Percentiles rank a stretch among this genome's conserved stretches.
Evolutionary conservation across 2,888 invertebrate species (phyloP).

Genomic region (Ischnura elegans): DNA sequence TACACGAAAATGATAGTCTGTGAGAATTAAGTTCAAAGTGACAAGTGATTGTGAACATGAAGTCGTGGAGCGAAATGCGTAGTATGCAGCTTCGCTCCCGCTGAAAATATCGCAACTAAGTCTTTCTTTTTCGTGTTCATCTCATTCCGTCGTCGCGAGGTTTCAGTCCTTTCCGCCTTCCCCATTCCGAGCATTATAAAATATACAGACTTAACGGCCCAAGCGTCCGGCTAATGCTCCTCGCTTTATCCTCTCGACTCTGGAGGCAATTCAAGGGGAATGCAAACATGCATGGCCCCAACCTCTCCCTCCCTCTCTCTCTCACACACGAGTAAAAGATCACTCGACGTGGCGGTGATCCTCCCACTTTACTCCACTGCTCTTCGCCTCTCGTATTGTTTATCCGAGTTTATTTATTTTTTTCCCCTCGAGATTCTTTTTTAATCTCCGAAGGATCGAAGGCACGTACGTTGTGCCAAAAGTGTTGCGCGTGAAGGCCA

Average conservation of each 20-base stretch:
- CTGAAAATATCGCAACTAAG: too few relatives aligned
- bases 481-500: constrained; percentile 44
- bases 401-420: too few relatives aligned
- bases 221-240: neutral
- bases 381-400: too few relatives aligned
- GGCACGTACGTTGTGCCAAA: neutral
- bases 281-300: neutral
- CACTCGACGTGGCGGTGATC: constrained; percentile 6
- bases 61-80: too few relatives aligned
- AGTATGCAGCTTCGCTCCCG: too few relatives aligned
- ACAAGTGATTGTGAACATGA: too few relatives aligned
- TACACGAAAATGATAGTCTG: too few relatives aligned
- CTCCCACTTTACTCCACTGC: neutral
- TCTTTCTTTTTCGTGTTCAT: too few relatives aligned
- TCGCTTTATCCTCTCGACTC: neutral
- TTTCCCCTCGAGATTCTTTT: too few relatives aligned
- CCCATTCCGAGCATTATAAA: neutral
- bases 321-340: constrained; percentile 1
- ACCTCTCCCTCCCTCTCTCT: neutral
- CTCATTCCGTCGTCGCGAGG: neutral
- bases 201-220: neutral
- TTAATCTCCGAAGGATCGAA: constrained; percentile 21
- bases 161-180: neutral
- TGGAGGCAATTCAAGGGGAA: neutral
- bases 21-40: too few relatives aligned